Base-by-base conservation (phyloP, 1,140 invertebrate genomes). In the Psilanteris sp. region DNA sequence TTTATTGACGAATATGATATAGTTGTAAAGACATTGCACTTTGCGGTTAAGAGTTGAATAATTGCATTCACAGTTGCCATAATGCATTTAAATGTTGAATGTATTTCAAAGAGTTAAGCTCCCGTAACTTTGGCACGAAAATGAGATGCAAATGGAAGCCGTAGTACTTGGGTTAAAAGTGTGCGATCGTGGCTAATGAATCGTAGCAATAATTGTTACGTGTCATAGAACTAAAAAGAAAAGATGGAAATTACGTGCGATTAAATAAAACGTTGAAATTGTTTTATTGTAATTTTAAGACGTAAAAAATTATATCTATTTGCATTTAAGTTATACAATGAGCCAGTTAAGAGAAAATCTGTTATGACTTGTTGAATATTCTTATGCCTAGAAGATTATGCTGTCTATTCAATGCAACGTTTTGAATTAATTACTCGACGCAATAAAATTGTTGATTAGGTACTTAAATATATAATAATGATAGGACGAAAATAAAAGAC, bases 91-190 rank as follows among this genome's bases (percentile, higher is more conserved):
- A 71, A 66, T 52, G 66, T 66, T 57, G 59, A 20, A 41, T 77
- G 54, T 70, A 77, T 77, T 77, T 71, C 64, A 66, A 66, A 57
- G 66, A 77, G 48, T 66, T 66, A 66, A 67, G 73, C 66, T 77
- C 15, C 73, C 57, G 59, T 59, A 71, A 77, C 59, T 77, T 77
- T 39, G 46, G 36, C 18, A 61, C 29, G 73, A 61, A 55, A 77
- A 77, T 71, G 67, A 70, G 73, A 77, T 71, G 54, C 73, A 67
- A 77, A 70, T 71, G 52, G 64, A 70, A 70, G 44, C 50, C 41
- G 54, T 68, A 52, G 41, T 70, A 70, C 64, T 68, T 52, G 52
- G 39, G 41, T 64, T 64, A 52, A 77, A 66, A 77, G 66, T 71
- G 61, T 52, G 61, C 50, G 43, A 68, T 67, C 72, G 55, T 50